phyloP scores from a whole-genome alignment of 2,113 vertebrate species.

The Protobothrops mucrosquamatus region DNA sequence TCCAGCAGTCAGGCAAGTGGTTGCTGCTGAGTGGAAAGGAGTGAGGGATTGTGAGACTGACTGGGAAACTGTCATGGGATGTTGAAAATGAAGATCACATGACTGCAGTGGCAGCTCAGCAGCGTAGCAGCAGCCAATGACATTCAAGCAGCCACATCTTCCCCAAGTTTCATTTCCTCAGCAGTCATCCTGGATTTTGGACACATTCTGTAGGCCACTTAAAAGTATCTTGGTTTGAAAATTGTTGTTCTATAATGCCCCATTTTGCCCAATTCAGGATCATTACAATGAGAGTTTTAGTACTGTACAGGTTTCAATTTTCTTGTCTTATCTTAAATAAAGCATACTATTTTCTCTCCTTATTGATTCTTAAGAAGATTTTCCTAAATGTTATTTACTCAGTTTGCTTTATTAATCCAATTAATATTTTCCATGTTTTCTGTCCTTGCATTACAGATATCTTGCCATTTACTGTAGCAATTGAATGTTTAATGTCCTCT shows the following conservation, averaged over 20 bases:
- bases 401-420: neutral
- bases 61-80: neutral
- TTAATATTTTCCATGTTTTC: neutral
- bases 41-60: neutral
- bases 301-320: neutral
- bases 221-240: neutral
- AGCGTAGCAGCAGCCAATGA: neutral
- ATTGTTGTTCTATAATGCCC: neutral
- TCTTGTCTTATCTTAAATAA: neutral
- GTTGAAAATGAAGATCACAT: neutral
- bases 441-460: neutral
- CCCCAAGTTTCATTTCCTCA: neutral
- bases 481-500: neutral
- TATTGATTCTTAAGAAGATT: neutral
- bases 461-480: neutral
- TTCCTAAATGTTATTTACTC: neutral
- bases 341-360: neutral
- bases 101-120: neutral
- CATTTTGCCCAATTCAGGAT: neutral
- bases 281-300: neutral
- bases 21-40: neutral
- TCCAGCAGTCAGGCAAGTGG: neutral
- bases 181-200: neutral
- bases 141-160: neutral
- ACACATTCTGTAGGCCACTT: neutral